Evolutionary conservation across 2,888 invertebrate species (phyloP), one percentile per base, ranked within the genome.

Genomic region (Catotricha subobsoleta): DNA sequence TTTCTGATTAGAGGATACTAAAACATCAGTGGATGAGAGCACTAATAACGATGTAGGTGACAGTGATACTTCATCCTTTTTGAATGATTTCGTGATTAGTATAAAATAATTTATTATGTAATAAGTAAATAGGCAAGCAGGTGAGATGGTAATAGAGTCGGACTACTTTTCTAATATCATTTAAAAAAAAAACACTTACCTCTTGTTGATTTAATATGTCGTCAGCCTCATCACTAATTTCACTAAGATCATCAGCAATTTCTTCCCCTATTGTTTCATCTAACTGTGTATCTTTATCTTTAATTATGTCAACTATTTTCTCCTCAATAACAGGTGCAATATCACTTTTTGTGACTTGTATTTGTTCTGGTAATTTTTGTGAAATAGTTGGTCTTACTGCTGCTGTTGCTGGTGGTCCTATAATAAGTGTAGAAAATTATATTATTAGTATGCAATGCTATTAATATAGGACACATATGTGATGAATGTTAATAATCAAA

Each of bases 211-310:
- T 80, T 4, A 86, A 67, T 53, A 87, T 84, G 52, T 87, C 87
- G 59, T 86, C 86, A 41, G 84, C 83, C 59, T 86, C 86, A 51
- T 86, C 86, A 55, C 86, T 86, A 45, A 87, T 84, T 62, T 87
- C 87, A 59, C 86, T 87, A 12, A 87, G 69, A 57, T 83, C 60
- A 3, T 60, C 62, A 23, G 50, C 52, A 19, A 38, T 39, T 7
- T 37, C 35, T 27, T 41, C 40, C 8, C 30, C 40, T n/a, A 50
- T 47, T 13, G 51, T 51, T 6, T 57, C 51, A 23, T 54, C 45
- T 5, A 13, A 27, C 1, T 34, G 6, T 9, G 27, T 7, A 29
- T n/a, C 18, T 29, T 19, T 27, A 4, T 21, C 27, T 27, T 36
- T 35, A n/a, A 13, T 3, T 8, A n/a, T 10, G 3, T 20, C 18